These are phyloP conservation scores for Paraplagusia blochii DNA, from an alignment of 2,113 vertebrate genomes.

Conservation along the genomic window DNA sequence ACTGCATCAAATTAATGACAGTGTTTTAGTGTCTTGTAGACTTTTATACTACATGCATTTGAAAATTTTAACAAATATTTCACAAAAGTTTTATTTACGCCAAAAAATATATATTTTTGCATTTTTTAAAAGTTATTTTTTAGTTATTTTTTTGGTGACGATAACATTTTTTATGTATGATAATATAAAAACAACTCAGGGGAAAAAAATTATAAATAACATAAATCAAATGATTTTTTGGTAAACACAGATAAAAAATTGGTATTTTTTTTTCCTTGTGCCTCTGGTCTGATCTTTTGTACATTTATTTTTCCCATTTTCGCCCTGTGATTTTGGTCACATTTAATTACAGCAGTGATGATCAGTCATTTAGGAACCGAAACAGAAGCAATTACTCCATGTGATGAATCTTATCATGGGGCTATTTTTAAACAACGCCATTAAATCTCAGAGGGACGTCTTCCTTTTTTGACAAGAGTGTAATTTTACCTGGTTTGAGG, in stretches of 20 bases:
- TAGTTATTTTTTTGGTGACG: no score
- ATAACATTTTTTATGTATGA: no score
- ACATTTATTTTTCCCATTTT: slow-evolving; percentile 13
- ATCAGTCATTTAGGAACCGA: slow-evolving; percentile 7
- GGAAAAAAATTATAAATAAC: neutral
- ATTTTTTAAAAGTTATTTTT: no score
- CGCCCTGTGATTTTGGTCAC: slow-evolving; percentile 26
- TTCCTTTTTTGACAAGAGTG: slow-evolving; percentile 1
- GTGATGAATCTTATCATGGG: neutral
- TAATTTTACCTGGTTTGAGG: slow-evolving; percentile 5
- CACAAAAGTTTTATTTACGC: no score
- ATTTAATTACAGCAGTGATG: slow-evolving; percentile 10
- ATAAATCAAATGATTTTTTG: no score
- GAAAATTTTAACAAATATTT: no score
- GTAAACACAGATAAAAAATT: no score
- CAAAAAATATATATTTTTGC: no score
- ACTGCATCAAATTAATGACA: no score
- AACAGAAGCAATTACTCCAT: slow-evolving; percentile 22
- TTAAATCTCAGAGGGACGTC: neutral
- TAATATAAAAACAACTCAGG: neutral
- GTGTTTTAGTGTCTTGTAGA: no score
- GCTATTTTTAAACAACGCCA: slow-evolving; percentile 1
- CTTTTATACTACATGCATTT: no score
- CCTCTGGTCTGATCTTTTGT: slow-evolving; percentile 11
- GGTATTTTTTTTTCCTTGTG: slow-evolving; percentile 6